Conservation (phyloP, 2,113 vertebrate genomes). For the Gnathonemus longibarbis region DNA sequence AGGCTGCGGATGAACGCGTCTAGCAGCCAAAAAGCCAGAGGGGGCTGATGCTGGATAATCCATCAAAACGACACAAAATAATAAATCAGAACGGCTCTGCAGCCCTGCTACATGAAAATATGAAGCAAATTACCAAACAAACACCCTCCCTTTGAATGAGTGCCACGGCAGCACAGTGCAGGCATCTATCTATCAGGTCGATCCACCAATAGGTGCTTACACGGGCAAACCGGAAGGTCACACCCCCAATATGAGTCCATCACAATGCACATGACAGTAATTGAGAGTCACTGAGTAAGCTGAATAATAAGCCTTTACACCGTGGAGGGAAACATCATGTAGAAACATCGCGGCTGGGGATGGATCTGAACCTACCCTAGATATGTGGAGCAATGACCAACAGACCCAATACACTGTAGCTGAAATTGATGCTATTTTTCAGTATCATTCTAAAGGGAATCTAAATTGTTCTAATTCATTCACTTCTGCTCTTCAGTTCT, state of each 20-base stretch:
- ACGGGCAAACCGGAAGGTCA: not conserved
- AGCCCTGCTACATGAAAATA: not conserved
- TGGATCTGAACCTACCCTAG: not conserved
- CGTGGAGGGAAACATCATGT: not conserved
- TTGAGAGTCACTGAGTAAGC: not conserved
- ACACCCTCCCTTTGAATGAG: not conserved
- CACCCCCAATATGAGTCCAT: not conserved
- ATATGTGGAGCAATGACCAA: not conserved
- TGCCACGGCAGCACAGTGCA: not conserved
- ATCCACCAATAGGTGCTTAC: not conserved
- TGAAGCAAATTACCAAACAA: conserved; percentile 1
- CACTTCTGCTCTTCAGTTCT: not conserved
- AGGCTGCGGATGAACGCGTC: not conserved
- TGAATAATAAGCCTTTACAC: not conserved
- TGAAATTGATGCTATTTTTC: not conserved
- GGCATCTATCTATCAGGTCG: not conserved
- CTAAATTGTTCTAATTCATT: not conserved
- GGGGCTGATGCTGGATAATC: not conserved
- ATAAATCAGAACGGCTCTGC: not conserved
- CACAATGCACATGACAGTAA: not conserved
- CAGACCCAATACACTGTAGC: not conserved
- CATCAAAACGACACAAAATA: not conserved
- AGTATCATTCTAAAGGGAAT: not conserved
- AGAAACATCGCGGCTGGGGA: not conserved
- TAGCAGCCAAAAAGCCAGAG: not conserved